Conservation (phyloP, 2,797 vertebrate genomes). For the Nyctibius grandis region DNA sequence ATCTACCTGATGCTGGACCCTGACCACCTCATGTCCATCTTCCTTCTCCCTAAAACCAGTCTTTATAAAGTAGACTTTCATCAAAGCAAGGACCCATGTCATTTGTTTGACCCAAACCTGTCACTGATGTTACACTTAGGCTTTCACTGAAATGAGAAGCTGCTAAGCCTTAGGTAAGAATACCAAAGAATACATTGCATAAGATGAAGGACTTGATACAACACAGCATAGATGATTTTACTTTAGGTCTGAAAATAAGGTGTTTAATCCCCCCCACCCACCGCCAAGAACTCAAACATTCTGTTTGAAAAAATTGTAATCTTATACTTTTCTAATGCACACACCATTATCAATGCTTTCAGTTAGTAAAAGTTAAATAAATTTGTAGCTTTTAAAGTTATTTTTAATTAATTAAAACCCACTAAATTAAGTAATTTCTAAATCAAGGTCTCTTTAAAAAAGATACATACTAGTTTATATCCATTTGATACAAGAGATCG, state of each 20-base stretch:
- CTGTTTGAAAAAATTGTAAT: neutral
- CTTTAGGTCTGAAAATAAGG: neutral
- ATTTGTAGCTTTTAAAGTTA: neutral
- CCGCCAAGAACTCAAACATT: neutral
- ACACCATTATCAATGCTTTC: neutral
- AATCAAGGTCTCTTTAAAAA: neutral
- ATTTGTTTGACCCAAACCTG: neutral
- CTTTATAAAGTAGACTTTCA: neutral
- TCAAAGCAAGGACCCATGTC: neutral
- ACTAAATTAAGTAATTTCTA: neutral
- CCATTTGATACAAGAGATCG: neutral
- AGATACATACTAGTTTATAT: neutral
- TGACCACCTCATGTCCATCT: neutral
- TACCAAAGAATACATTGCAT: neutral
- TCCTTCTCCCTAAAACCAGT: neutral
- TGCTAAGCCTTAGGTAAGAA: neutral
- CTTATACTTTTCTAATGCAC: neutral
- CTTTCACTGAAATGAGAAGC: neutral
- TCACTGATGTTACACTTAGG: neutral
- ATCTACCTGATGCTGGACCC: neutral
- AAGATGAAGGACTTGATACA: neutral
- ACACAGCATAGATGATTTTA: neutral
- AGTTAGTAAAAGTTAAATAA: neutral
- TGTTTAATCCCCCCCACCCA: neutral
- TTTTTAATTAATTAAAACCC: neutral